A percentile compares a stretch with the other conserved stretches of the same genome.
Evolutionary conservation across 2,797 vertebrate genomes (phyloP).

Genomic region (Tragopan temminckii): DNA sequence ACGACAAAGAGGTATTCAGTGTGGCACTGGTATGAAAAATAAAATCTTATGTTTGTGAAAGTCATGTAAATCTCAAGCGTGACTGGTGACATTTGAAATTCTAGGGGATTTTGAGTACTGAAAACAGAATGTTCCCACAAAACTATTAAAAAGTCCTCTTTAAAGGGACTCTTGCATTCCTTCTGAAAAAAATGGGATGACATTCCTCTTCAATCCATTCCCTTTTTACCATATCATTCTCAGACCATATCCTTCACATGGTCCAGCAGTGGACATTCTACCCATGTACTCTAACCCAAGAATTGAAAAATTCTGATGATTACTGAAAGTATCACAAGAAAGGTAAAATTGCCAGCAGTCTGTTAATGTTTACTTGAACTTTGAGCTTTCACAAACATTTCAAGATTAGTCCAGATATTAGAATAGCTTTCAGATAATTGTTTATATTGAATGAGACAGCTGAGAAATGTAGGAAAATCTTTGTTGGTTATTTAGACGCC

Average conservation of each 20-base stretch:
- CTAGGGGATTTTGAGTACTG: not conserved
- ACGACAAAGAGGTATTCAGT: not conserved
- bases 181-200: not conserved
- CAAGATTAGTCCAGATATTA: not conserved
- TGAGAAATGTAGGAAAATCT: not conserved
- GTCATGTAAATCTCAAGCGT: not conserved
- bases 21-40: not conserved
- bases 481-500: not conserved
- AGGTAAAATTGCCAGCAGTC: not conserved
- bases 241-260: not conserved
- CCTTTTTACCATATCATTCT: not conserved
- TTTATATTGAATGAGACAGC: not conserved
- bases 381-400: not conserved
- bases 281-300: not conserved
- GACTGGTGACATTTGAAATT: not conserved
- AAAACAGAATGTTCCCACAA: not conserved
- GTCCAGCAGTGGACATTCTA: not conserved
- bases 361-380: not conserved
- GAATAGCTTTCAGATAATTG: not conserved
- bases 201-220: not conserved
- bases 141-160: not conserved
- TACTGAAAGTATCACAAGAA: not conserved
- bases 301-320: not conserved
- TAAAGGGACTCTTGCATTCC: not conserved
- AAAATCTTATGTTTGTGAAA: not conserved